Evolutionary conservation across 2,113 vertebrate genomes (phyloP), one percentile per base, ranked within the genome.

Genomic region (Illadopsis cleaveri): DNA sequence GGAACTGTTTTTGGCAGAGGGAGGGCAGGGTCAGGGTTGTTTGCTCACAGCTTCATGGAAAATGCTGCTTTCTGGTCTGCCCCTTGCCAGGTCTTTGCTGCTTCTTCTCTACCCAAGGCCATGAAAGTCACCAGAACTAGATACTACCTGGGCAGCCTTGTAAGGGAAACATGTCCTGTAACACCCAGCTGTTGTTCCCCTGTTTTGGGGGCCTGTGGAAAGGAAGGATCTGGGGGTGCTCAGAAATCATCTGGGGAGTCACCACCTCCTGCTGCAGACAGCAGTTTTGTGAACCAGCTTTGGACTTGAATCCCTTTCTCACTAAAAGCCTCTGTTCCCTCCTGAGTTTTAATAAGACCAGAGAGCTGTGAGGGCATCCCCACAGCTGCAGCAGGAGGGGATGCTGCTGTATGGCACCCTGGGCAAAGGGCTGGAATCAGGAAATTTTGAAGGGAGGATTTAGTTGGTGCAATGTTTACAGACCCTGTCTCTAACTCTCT

Each of bases 31-130:
- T 11, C 22, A 16, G 13, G 5, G 24, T 82, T 73, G 51, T 84
- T 91, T 60, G 6, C 16, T 66, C 38, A 58, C 38, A 73, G 25
- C 22, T 73, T 78, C 33, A 35, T 20, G 17, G 56, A 57, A 93
- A 58, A 70, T 33, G 19, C 60, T 70, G 10, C 51, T 66, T 89
- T 73, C 33, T 47, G 38, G 8, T 65, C 50, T 77, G 38, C 13
- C 12, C 44, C 20, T 80, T 18, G 2, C 3, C 0, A 0, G n/a
- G 64, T 25, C 9, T 4, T 0, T 35, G 38, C n/a, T 20, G 9
- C 5, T 84, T 37, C 45, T 79, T 40, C 31, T 75, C 57, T 38
- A n/a, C 24, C 5, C 11, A 5, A 54, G 45, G 15, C 12, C 2
- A 1, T 15, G 33, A 54, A 90, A 86, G 18, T 51, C 50, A 44